Base-by-base conservation (phyloP, 2,797 vertebrate species). In the Notoglanidium macrostoma region DNA sequence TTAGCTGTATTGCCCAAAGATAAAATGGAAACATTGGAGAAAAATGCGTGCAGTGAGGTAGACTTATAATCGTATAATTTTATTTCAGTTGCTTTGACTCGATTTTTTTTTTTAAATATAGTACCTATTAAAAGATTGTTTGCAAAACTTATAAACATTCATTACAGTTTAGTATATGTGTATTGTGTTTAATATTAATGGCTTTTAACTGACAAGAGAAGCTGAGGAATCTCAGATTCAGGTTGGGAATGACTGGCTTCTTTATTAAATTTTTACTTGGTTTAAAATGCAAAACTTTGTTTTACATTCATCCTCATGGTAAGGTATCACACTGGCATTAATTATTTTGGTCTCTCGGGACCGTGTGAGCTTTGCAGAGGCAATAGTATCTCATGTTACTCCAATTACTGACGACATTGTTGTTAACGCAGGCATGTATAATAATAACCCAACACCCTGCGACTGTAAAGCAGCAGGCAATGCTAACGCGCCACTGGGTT, bases 351-450 rank as follows among this genome's bases (percentile, higher is more conserved):
- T 83, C 44, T 67, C 14, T 67, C 1, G 17, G 63, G 61, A 83
- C n/a, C 4, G 5, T 83, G 15, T 32, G 80, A 51, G 26, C 63
- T 67, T 67, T 65, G 26, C 40, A 82, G 8, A 49, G 15, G 19
- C 55, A 78, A 35, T 40, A 59, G 17, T 44, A 54, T 68, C 63
- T 83, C 46, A 51, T 54, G 63, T 83, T 83, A 23, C 81, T 51
- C 63, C 44, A 68, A 32, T 83, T 32, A 51, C 63, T 51, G 63
- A 68, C 35, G 6, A 15, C 57, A 17, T 44, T 81, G 35, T 44
- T 81, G 78, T 81, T 81, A 81, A 63, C 12, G 5, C 78, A 14
- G 78, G 78, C 57, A 23, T 80, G 78, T 61, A 61, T 44, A 61
- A 44, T 19, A 80, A 80, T 61, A 80, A 61, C 78, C 29, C 54